These are phyloP conservation scores for Atlantisia rogersi DNA, from an alignment of 2,113 vertebrate genomes.

Conservation along the genomic window DNA sequence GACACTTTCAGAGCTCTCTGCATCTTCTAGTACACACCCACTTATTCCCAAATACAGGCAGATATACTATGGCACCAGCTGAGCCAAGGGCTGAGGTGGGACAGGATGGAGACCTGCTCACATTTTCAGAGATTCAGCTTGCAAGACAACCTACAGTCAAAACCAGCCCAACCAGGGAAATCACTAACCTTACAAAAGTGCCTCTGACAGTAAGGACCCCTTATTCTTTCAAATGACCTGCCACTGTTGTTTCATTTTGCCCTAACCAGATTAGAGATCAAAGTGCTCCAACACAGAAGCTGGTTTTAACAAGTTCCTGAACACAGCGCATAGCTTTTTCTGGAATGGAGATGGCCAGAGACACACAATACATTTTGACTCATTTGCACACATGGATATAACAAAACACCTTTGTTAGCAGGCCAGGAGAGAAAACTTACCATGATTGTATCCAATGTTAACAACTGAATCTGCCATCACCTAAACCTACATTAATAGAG, in stretches of 20 bases:
- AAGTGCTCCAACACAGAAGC: neutral
- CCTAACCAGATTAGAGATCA: neutral
- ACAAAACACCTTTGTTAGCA: neutral
- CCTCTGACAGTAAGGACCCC: neutral
- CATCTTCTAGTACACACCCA: neutral
- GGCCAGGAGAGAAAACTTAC: neutral
- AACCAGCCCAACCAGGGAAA: neutral
- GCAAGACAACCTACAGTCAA: neutral
- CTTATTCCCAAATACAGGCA: neutral
- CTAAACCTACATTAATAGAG: neutral
- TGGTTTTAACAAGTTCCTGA: neutral
- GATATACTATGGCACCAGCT: neutral
- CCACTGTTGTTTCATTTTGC: neutral
- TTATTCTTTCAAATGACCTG: neutral
- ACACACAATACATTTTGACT: neutral
- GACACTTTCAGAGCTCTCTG: neutral
- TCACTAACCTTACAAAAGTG: neutral
- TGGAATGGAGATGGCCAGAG: neutral
- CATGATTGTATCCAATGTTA: neutral
- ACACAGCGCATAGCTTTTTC: neutral
- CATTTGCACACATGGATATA: neutral
- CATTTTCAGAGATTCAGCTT: neutral
- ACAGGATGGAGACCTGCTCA: neutral
- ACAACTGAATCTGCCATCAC: neutral
- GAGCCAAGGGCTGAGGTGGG: neutral